phyloP scores from a whole-genome alignment of 2,113 vertebrate species.

The Rhegmatorhina hoffmannsi region DNA sequence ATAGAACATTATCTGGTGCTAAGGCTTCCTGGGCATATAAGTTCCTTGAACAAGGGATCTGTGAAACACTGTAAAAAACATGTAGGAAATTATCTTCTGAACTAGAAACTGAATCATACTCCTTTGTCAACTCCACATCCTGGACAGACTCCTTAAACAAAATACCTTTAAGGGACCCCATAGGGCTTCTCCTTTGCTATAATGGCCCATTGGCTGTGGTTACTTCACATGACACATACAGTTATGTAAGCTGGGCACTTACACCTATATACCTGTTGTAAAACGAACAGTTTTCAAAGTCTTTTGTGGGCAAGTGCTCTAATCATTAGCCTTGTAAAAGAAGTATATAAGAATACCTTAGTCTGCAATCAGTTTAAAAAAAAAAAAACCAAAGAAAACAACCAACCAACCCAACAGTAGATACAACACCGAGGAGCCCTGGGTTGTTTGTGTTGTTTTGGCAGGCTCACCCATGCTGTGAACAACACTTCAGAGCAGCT shows the following conservation, averaged over 20 bases:
- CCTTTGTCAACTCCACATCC: neutral
- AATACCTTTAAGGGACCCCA: neutral
- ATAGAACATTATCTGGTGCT: neutral
- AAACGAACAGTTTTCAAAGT: neutral
- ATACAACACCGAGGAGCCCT: neutral
- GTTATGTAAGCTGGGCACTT: neutral
- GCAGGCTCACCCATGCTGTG: neutral
- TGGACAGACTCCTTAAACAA: neutral
- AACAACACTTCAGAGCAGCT: neutral
- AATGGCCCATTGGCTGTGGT: neutral
- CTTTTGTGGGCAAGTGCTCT: neutral
- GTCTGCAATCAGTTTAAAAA: neutral
- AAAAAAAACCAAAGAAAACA: too few species aligned
- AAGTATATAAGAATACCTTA: neutral
- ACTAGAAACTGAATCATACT: neutral
- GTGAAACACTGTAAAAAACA: neutral
- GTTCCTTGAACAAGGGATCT: neutral
- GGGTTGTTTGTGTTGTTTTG: neutral
- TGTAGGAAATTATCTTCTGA: neutral
- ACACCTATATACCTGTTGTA: neutral
- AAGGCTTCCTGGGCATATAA: neutral
- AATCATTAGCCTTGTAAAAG: neutral
- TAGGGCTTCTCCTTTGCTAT: neutral
- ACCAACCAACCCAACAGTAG: neutral
- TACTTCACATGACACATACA: neutral